Evolutionary conservation across 2,888 invertebrate species (phyloP), one percentile per base, ranked within the genome.

Genomic region (Fabriciana adippe): DNA sequence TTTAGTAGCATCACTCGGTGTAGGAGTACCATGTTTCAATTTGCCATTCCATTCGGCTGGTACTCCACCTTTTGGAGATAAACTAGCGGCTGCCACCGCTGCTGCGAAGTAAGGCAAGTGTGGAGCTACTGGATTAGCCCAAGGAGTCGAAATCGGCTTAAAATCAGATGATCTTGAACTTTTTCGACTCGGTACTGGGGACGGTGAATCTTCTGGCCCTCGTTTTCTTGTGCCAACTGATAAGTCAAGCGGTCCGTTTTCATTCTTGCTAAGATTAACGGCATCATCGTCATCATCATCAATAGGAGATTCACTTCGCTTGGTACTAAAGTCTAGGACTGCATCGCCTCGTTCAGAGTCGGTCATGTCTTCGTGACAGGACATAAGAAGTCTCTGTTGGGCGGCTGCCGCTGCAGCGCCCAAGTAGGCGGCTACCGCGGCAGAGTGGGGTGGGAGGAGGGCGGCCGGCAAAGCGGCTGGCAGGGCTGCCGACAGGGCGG

Each of bases 1-100:
- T 85, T 97, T 97, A 15, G 96, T 96, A 0, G 97, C 97, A 79
- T 97, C 97, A 78, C 94, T 97, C 0, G 97, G 96, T 31, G 94
- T 94, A 0, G 95, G 94, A 0, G 85, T 86, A 2, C 87, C 88
- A 73, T 95, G 94, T 81, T 97, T 97, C 76, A 95, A 87, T 87
- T 97, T 97, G 69, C 97, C 97, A 83, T 95, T 97, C 97, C 96
- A 97, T 53, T 94, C 94, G 14, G 88, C 84, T 15, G 94, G 93
- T 57, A 94, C 89, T 53, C 93, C 94, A 41, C 94, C 94, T 79
- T 96, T 95, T 6, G 96, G 96, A 18, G 97, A 96, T 31, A 96
- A 91, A 79, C 95, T 95, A 71, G 95, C 96, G 18, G 95, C 95
- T 6, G 96, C 96, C 8, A 96, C 96, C 1, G 96, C 96, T 26